Percentiles rank a stretch among this genome's conserved stretches.
Conservation (phyloP, 2,113 vertebrate species). For the Lasiurus cinereus region DNA sequence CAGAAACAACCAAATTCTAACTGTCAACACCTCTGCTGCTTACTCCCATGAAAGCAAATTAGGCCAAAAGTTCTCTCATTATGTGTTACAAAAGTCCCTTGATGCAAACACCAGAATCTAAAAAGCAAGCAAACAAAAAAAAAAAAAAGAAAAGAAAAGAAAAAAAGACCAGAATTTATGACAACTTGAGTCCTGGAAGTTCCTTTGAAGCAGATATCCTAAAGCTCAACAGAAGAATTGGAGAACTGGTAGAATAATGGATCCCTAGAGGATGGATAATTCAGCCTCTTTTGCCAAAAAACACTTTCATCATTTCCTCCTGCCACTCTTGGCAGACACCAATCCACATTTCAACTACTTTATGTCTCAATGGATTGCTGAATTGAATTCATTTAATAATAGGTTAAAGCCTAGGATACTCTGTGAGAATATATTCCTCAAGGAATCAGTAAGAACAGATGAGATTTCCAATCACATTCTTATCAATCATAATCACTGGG, state of each 20-base stretch:
- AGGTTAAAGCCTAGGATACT: conserved; percentile 51
- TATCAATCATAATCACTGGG: conserved; percentile 63
- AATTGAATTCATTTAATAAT: conserved; percentile 66
- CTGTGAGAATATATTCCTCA: conserved; percentile 55
- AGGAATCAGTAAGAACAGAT: conserved; percentile 56
- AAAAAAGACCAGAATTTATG: conserved; percentile 51
- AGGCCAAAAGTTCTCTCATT: conserved; percentile 15
- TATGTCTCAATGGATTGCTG: conserved; percentile 45
- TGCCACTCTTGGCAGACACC: conserved; percentile 50
- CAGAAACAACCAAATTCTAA: conserved; percentile 54
- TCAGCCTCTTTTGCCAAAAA: conserved; percentile 45
- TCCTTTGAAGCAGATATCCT: conserved; percentile 37
- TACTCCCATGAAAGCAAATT: background rate
- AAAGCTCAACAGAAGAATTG: background rate
- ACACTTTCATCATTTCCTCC: conserved; percentile 41
- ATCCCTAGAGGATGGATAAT: background rate
- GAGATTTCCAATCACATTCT: conserved; percentile 66
- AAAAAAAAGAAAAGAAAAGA: too few species aligned
- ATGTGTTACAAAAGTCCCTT: conserved; percentile 33
- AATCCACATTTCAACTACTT: conserved; percentile 67
- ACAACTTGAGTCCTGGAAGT: background rate
- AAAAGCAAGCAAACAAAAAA: background rate
- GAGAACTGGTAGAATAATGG: conserved; percentile 14
- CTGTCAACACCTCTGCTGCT: background rate
- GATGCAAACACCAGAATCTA: conserved; percentile 47